phyloP scores from a whole-genome alignment of 2,113 vertebrate species.

The Brienomyrus brachyistius region DNA sequence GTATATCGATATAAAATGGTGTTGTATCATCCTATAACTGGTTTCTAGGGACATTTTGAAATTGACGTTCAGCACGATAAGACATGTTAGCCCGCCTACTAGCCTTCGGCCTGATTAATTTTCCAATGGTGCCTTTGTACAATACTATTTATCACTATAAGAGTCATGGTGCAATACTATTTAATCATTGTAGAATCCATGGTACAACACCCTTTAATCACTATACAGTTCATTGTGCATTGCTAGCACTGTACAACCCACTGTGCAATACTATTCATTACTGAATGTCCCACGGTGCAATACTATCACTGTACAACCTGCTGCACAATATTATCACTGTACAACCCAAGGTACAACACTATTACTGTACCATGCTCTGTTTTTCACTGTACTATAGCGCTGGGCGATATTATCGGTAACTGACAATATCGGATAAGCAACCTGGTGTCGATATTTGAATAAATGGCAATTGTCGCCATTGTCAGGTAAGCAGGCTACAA shows the following conservation, averaged over 20 bases:
- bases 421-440: neutral
- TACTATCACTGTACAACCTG: neutral
- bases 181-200: no score
- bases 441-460: neutral
- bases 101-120: neutral
- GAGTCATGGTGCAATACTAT: neutral
- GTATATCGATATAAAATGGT: neutral
- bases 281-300: no score
- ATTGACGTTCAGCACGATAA: conserved; percentile 73
- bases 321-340: neutral
- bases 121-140: no score
- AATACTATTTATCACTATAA: neutral
- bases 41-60: no score
- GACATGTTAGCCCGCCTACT: neutral
- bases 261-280: neutral
- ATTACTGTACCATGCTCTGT: neutral
- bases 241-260: no score
- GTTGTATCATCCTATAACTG: neutral
- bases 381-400: no score
- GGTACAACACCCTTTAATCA: no score
- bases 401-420: neutral
- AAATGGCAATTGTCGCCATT: neutral
- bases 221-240: no score
- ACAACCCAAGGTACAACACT: neutral
- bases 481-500: neutral